Evolutionary conservation across 2,888 invertebrate genomes (phyloP), one percentile per base, ranked within the genome.

Genomic region (Timandra comae): DNA sequence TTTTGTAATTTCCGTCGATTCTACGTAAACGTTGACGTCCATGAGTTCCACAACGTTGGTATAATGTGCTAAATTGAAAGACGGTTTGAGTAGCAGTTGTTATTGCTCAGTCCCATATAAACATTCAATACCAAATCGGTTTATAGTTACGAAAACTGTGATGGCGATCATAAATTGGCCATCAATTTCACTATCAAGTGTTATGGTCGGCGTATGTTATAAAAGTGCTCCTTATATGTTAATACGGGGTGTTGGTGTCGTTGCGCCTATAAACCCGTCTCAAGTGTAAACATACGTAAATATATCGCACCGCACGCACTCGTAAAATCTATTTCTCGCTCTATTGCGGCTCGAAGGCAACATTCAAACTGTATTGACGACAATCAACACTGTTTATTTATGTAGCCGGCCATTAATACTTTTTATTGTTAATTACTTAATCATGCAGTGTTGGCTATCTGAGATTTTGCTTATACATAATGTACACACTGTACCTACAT

Each of bases 321-420:
- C 84, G 78, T 84, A 77, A 84, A 84, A 81, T 82, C 81, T 82
- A 84, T 84, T 84, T 82, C 77, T 69, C 64, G 73, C 69, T 55
- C 67, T 68, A 65, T 70, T 71, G 73, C 70, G 58, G 67, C 64
- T 54, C 57, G 58, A 57, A 56, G 45, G 51, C 61, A 65, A 62
- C 68, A 69, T 62, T 63, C 53, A 52, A 50, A 60, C 61, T 67
- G 68, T 66, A 61, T 50, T 50, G 47, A 56, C 51, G 63, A 62
- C 64, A 61, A 68, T 68, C 62, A 63, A 63, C 58, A 57, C 56
- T 57, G 62, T 49, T 49, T 41, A 42, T 43, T 47, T 50, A 41
- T 32, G 30, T 31, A 27, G 38, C 41, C 32, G 43, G 45, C 43
- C 39, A 49, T 44, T 36, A 33, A 37, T 38, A 30, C 26, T 32